Evolutionary conservation across 2,113 vertebrate species (phyloP), one percentile per base, ranked within the genome.

Genomic region (Galemys pyrenaicus): DNA sequence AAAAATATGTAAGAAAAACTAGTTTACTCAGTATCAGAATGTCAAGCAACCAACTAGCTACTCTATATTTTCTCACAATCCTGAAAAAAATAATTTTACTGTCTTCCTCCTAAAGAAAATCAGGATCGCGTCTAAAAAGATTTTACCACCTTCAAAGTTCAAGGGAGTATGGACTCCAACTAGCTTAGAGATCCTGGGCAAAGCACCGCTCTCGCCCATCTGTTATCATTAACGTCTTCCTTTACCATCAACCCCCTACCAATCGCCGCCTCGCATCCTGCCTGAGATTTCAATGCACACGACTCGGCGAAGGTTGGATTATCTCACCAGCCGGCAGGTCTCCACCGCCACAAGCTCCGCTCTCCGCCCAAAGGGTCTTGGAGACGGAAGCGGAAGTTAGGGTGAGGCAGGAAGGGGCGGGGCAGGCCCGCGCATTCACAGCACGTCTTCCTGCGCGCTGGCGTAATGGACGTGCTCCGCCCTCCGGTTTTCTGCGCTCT

Each of bases 381-480:
- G 75, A 95, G 68, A 95, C 96, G 96, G 96, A 96, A 96, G 62
- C 94, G 77, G 95, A 96, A 92, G 64, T 46, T 12, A 0, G 1
- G 37, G 5, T 0, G 13, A 16, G 44, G 24, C 13, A 19, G 1
- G 9, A 41, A 39, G 37, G 56, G 74, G 94, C n/a, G 51, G 89
- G 44, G 28, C 17, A 4, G 15, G 30, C 20, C 13, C 10, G 2
- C 51, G 70, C n/a, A 60, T 39, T 44, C 67, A 41, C 3, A n/a
- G 0, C 2, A 20, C 46, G 51, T 46, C 90, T 65, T 46, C 26
- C 30, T 8, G 60, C 19, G 81, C n/a, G 78, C 60, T n/a, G 78
- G 71, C 0, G 11, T 32, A 22, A 20, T 37, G 7, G 54, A 24
- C 62, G 6, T 37, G 82, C 35, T 0, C 0, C 1, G 2, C 44